Evolutionary conservation across 2,888 invertebrate genomes (phyloP), one percentile per base, ranked within the genome.

Genomic region (Alviniconcha strummeri): DNA sequence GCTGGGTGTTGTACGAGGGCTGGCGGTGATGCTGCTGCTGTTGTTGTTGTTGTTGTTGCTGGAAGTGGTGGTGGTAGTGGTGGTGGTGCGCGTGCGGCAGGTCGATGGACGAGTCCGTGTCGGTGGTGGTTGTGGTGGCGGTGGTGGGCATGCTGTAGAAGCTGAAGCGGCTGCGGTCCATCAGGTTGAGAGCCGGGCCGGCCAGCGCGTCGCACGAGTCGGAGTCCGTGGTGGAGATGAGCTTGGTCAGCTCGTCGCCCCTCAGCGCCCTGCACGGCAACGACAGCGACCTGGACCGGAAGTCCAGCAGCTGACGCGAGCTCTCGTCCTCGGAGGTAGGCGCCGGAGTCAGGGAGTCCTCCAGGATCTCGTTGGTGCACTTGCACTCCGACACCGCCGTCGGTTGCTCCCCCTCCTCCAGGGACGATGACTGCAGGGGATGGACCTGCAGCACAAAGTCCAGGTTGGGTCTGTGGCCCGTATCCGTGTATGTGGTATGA

Each of bases 191-290:
- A 54, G 72, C 79, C 8, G 77, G 79, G 11, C 72, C 77, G 5
- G 36, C 84, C 71, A 71, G 54, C 52, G 82, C 84, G 55, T 84
- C 64, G 74, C 81, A 69, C 56, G 90, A 89, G 83, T 89, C 90
- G 0, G 90, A 89, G 76, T 90, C 90, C 7, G 88, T 89, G 36
- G 36, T 36, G 9, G 87, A 85, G 52, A 90, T 84, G 15, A 90
- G 86, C 36, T 87, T 87, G 15, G 87, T 85, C 76, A 86, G 88
- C 84, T 90, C 90, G 67, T 88, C 88, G 56, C 60, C 36, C 17
- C 69, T 15, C 17, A 83, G 52, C 64, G 83, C 9, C 8, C 74
- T 19, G 76, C 67, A 81, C 56, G 84, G 77, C 80, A 77, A n/a
- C 72, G 83, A 78, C 60, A 78, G 75, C 76, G 80, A 82, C 71